These are phyloP conservation scores for Noctua pronuba DNA, from an alignment of 2,888 invertebrate genomes.

Conservation along the genomic window DNA sequence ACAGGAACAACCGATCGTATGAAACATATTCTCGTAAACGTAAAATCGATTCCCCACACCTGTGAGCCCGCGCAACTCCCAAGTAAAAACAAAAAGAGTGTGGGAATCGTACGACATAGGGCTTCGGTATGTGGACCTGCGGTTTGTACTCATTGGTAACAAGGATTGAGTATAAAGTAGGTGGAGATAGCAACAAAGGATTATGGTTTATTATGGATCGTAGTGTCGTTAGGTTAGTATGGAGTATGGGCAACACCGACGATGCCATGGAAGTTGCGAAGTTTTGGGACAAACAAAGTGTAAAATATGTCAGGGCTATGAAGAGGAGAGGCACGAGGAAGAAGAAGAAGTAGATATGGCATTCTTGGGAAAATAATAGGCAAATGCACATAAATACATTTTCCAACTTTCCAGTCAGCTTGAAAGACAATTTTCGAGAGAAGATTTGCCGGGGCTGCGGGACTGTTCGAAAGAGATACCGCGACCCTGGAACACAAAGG, in stretches of 20 bases:
- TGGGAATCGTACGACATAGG: constrained; percentile 59
- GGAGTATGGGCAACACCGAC: background rate
- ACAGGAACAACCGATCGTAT: constrained; percentile 29
- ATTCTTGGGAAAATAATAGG: background rate
- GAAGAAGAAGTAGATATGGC: background rate
- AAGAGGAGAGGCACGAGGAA: background rate
- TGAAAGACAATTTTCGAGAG: background rate
- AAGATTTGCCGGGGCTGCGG: too few species aligned
- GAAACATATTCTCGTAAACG: constrained; percentile 58
- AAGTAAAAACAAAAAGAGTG: constrained; percentile 60
- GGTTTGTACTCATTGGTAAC: constrained; percentile 13
- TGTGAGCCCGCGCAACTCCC: constrained; percentile 55
- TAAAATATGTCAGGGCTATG: background rate
- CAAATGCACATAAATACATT: background rate
- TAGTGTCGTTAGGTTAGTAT: background rate
- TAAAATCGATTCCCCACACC: constrained; percentile 68
- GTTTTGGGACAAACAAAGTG: background rate
- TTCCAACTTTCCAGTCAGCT: background rate
- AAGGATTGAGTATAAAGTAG: background rate
- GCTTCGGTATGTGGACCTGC: constrained; percentile 58
- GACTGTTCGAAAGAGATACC: too few species aligned
- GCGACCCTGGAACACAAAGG: too few species aligned
- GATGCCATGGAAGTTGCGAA: background rate
- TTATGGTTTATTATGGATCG: background rate
- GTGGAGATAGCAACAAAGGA: background rate